A percentile compares a stretch with the other conserved stretches of the same genome.
These are phyloP conservation scores for Cephonodes hylas DNA, from an alignment of 2,888 invertebrate species.

Conservation along the genomic window DNA sequence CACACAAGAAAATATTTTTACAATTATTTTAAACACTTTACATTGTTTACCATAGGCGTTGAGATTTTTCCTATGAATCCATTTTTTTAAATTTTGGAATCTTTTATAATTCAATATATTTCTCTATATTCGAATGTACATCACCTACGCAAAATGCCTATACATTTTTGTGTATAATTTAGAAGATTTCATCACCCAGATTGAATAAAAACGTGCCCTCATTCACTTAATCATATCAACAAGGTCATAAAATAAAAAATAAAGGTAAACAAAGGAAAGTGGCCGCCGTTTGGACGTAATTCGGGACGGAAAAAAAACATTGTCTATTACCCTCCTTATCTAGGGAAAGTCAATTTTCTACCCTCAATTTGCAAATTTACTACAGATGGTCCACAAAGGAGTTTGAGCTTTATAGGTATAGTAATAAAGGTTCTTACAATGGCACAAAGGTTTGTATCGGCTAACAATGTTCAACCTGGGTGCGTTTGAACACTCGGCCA, in stretches of 20 bases:
- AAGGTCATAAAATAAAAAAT: conserved; percentile 50
- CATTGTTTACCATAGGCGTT: no score
- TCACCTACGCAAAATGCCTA: no score
- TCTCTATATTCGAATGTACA: no score
- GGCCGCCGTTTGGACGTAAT: conserved; percentile 69
- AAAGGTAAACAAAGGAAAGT: conserved; percentile 71
- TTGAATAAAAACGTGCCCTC: conserved; percentile 12
- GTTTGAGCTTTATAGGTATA: conserved; percentile 25
- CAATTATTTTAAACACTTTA: no score
- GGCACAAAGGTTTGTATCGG: conserved; percentile 32
- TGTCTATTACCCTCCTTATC: conserved; percentile 74
- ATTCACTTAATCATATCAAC: not conserved
- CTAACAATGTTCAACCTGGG: conserved; percentile 72
- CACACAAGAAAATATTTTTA: no score
- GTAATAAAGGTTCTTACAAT: conserved; percentile 23
- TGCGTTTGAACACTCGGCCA: conserved; percentile 76
- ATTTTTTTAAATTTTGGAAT: no score
- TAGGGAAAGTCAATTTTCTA: conserved; percentile 78
- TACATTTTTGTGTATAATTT: not conserved
- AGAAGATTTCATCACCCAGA: not conserved
- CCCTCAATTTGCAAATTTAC: conserved; percentile 47
- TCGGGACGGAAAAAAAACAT: conserved; percentile 66
- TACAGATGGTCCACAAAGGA: conserved; percentile 16
- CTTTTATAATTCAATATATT: no score
- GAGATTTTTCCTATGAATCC: no score